Base-by-base conservation (phyloP, 2,888 invertebrate species). In the Steinernema hermaphroditum region DNA sequence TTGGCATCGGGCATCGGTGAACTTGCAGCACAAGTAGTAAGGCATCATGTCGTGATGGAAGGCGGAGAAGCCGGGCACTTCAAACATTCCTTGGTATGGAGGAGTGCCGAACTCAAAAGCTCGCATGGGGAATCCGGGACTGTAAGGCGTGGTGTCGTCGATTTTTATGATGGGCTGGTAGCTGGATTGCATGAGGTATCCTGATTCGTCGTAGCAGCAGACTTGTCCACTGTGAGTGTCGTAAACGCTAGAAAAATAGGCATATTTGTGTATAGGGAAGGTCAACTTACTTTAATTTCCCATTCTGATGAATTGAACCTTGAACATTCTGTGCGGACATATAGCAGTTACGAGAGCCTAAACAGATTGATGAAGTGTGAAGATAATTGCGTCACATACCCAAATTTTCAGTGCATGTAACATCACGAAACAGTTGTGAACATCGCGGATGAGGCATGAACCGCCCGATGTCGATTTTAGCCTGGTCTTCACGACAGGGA, bases 1-100 rank as follows among this genome's bases (percentile, higher is more conserved):
- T 0, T 94, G 94, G 89, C 95, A 94, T 86, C 96, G 96, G 68
- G 94, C 94, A 22, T 95, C 93, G 0, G 93, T 91, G 94, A 96
- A 97, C 86, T 92, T 89, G 86, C 97, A 98, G 87, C 97, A 98
- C 76, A 93, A 91, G 87, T 94, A 96, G 89, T 93, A 94, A 0
- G 96, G 95, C 80, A 93, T 92, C 89, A 94, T 92, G 85, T 98
- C 97, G 86, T 96, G 93, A 89, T 92, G 93, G 94, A 96, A 97
- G 87, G 95, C 93, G 1, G 96, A 96, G 72, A 97, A 88, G 0
- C 93, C 93, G 1, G 97, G 97, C 0, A 94, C 92, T 89, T 95
- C 94, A 87, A 93, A 94, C 50, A 94, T 93, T 87, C 95, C 94
- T 86, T 93, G 93, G 91, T 94, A 96, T 1, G 96, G 96, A 77